Evolutionary conservation across 2,888 invertebrate species (phyloP), one percentile per base, ranked within the genome.

Genomic region (Opisthograptis luteolata): DNA sequence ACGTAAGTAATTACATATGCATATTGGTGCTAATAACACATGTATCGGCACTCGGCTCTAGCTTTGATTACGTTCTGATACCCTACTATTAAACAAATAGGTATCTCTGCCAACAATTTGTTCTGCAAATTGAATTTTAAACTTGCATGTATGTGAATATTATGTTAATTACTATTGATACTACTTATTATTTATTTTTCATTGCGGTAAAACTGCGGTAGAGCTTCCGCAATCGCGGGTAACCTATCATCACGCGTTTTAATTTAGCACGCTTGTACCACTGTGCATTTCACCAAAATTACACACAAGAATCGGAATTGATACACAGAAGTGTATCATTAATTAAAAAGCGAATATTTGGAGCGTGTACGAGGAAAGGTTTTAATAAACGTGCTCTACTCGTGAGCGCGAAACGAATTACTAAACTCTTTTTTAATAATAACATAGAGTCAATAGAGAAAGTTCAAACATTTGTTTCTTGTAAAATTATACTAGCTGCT

Each of bases 311-410:
- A 72, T 72, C 64, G 62, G 66, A 74, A 69, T 73, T 71, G 66
- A 72, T 69, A 72, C 68, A 68, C 68, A 67, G 67, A 67, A 66
- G 62, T 50, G 68, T 51, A 59, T 66, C 68, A 71, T 74, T 71
- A 73, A 77, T 79, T 76, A 66, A 67, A 70, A 65, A 66, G 60
- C 47, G 58, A 62, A 65, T 59, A 73, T 74, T 73, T 68, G 73
- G 76, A 79, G 75, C 79, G 73, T 73, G 67, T 67, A 72, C 58
- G 66, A 58, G 67, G 68, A 70, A 70, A 71, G 70, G 63, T 30
- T 64, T 78, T 79, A 77, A 79, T 79, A 77, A 74, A 76, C 68
- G 73, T 64, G 65, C 63, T 68, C 48, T 59, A 73, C 66, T 66
- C 71, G 67, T 57, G 64, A 65, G 68, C 53, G 65, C 68, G 69